A percentile compares a stretch with the other conserved stretches of the same genome.
Evolutionary conservation across 2,797 vertebrate species (phyloP).

Genomic region (Botia kubotai): DNA sequence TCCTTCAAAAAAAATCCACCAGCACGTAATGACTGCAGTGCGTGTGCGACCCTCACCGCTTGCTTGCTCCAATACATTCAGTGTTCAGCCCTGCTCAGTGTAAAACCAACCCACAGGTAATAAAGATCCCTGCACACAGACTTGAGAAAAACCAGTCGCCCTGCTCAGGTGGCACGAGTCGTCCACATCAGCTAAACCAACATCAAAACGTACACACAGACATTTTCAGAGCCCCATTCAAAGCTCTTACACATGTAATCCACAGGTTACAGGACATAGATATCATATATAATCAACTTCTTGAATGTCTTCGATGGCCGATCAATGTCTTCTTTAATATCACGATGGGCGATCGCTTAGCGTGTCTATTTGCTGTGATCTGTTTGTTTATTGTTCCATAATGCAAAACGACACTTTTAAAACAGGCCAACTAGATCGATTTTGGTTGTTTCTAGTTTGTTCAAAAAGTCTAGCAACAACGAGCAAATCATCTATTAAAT

Average conservation of each 20-base stretch:
- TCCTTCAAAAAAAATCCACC: neutral
- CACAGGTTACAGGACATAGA: neutral
- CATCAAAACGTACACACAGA: too few relatives aligned
- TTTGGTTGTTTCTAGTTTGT: too few relatives aligned
- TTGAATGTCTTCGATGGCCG: neutral
- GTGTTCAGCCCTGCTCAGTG: neutral
- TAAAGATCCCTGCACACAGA: constrained; percentile 10
- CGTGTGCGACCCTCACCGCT: constrained; percentile 4
- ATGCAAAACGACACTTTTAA: too few relatives aligned
- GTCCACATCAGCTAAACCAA: neutral
- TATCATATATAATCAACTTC: neutral
- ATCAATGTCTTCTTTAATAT: too few relatives aligned
- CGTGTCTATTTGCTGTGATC: too few relatives aligned
- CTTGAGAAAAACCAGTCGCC: constrained; percentile 26
- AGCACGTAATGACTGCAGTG: neutral
- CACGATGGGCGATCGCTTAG: too few relatives aligned
- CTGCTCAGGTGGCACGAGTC: neutral
- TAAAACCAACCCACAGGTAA: constrained; percentile 28
- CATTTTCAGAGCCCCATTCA: neutral
- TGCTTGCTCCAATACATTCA: constrained; percentile 18
- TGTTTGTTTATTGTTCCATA: too few relatives aligned
- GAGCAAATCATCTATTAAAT: too few relatives aligned
- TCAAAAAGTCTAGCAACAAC: too few relatives aligned
- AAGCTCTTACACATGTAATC: neutral
- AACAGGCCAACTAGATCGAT: too few relatives aligned